These are phyloP conservation scores for Mesocentrotus franciscanus DNA, from an alignment of 53 echinoderm and acorn worm species.

Conservation along the genomic window DNA sequence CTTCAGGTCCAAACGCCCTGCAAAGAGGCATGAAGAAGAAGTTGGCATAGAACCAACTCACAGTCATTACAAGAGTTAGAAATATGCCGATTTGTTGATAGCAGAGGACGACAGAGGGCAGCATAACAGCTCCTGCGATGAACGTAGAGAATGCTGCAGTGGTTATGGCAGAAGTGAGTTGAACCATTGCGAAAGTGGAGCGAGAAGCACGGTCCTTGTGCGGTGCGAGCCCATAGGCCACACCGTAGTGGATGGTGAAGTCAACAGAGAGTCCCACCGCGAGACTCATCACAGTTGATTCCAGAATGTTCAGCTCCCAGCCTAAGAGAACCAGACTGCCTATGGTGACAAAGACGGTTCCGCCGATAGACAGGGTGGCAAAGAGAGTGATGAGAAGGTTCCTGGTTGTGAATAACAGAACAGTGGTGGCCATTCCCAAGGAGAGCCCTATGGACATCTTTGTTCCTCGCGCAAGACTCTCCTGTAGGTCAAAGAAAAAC, in stretches of 20 bases:
- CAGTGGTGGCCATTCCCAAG: constrained; percentile 65
- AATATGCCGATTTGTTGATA: constrained; percentile 82
- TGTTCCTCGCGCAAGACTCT: constrained; percentile 75
- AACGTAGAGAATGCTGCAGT: constrained; percentile 90
- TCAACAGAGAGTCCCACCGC: constrained; percentile 89
- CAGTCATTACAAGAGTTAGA: constrained; percentile 76
- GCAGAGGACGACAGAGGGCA: constrained; percentile 70
- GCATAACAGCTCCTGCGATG: constrained; percentile 79
- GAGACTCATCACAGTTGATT: constrained; percentile 84
- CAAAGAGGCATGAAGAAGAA: constrained; percentile 89
- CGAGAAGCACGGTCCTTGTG: constrained; percentile 70
- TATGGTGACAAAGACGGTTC: constrained; percentile 77
- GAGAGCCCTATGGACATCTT: constrained; percentile 73
- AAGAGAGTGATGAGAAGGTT: constrained; percentile 79
- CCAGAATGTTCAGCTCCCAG: constrained; percentile 90
- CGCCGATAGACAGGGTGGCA: constrained; percentile 76
- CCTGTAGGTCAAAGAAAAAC: constrained; percentile 84
- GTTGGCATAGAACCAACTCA: constrained; percentile 85
- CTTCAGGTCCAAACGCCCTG: constrained; percentile 76
- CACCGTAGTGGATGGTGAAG: constrained; percentile 88
- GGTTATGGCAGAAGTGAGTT: constrained; percentile 78
- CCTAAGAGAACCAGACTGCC: constrained; percentile 84
- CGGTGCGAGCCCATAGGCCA: constrained; percentile 85
- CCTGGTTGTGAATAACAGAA: constrained; percentile 77
- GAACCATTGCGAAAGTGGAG: constrained; percentile 72